Evolutionary conservation across 2,113 vertebrate species (phyloP).

Genomic region (Actenoides lindsayi): DNA sequence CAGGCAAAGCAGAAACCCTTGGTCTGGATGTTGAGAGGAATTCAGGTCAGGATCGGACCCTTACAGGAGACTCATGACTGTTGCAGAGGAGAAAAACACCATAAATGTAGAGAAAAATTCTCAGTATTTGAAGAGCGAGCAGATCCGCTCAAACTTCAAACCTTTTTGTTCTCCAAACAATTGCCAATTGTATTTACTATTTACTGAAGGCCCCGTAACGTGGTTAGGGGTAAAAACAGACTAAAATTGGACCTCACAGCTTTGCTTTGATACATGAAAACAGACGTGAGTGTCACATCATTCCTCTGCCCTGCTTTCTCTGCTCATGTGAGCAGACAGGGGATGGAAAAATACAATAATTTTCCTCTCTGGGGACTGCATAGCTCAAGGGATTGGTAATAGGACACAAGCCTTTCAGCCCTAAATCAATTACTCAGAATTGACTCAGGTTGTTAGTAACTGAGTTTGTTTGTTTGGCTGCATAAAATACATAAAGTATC

Average conservation of each 20-base stretch:
- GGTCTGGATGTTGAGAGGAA: background rate
- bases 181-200: background rate
- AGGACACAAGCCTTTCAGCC: slow-evolving; percentile 38
- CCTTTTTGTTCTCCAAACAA: background rate
- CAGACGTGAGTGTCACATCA: background rate
- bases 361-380: slow-evolving; percentile 18
- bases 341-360: slow-evolving; percentile 31
- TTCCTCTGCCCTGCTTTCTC: background rate
- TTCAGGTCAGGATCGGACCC: background rate
- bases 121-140: background rate
- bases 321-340: slow-evolving; percentile 24
- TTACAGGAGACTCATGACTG: background rate
- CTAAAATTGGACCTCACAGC: slow-evolving; percentile 1
- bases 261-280: slow-evolving; percentile 18
- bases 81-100: background rate
- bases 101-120: background rate
- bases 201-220: background rate
- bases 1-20: background rate
- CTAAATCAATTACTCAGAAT: slow-evolving; percentile 50
- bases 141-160: background rate
- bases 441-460: slow-evolving; percentile 44
- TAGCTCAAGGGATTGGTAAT: slow-evolving; percentile 51
- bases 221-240: background rate
- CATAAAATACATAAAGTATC: background rate
- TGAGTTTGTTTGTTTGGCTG: slow-evolving; percentile 3